These are phyloP conservation scores for Syngnathus scovelli DNA, from an alignment of 2,113 vertebrate genomes.

Conservation along the genomic window DNA sequence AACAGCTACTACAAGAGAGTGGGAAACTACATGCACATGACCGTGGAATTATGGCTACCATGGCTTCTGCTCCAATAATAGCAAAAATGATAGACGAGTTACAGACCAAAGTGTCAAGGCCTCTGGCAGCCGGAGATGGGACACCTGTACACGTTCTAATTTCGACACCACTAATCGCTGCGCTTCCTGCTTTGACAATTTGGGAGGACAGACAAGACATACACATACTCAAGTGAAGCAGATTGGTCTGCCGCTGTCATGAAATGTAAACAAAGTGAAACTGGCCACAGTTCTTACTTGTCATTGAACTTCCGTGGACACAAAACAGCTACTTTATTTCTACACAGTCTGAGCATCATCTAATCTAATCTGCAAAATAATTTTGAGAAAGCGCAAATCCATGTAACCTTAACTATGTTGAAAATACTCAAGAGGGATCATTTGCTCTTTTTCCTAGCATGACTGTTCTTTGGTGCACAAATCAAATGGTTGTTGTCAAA, in stretches of 20 bases:
- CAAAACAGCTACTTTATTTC: conserved; percentile 2
- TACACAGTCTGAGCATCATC: not conserved
- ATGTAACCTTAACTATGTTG: not conserved
- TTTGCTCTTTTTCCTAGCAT: not conserved
- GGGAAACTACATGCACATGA: not conserved
- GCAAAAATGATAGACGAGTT: not conserved
- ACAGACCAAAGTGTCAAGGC: conserved; percentile 12
- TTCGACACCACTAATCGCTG: conserved; percentile 17
- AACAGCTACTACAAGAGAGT: too few relatives aligned
- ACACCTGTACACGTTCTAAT: conserved; percentile 30
- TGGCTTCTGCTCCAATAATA: not conserved
- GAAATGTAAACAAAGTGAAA: conserved; percentile 36
- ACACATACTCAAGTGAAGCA: not conserved
- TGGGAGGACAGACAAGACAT: conserved; percentile 15
- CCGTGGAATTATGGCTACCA: not conserved
- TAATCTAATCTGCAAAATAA: not conserved
- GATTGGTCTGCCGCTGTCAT: conserved; percentile 3
- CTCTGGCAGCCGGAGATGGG: conserved; percentile 2
- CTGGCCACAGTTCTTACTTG: conserved; percentile 2
- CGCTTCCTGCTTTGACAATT: conserved; percentile 54
- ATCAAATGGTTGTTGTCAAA: not conserved
- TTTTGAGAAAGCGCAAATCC: not conserved
- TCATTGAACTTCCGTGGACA: conserved; percentile 23
- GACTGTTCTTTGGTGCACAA: not conserved
- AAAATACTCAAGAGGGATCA: not conserved